Conservation (phyloP, 2,888 invertebrate genomes). For the Thymelicus acteon region DNA sequence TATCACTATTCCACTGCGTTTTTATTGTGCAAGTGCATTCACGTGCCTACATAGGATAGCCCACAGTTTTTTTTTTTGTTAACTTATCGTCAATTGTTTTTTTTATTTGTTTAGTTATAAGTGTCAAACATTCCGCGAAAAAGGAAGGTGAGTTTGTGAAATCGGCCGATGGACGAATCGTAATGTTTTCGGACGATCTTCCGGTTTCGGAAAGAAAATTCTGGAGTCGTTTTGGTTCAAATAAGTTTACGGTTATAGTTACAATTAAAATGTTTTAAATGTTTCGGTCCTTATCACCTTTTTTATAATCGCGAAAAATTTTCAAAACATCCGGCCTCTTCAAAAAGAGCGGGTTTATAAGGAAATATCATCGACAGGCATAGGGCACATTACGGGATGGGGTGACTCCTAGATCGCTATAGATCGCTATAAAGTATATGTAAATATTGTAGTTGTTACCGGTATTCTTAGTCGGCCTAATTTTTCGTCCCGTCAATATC, state of each 20-base stretch:
- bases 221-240: background rate
- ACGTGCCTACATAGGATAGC: constrained; percentile 64
- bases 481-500: too few species aligned
- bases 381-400: too few species aligned
- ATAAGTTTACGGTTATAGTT: background rate
- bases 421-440: too few species aligned
- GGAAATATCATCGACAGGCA: too few species aligned
- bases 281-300: background rate
- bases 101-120: constrained; percentile 52
- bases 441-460: too few species aligned
- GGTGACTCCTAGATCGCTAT: too few species aligned
- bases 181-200: constrained; percentile 6
- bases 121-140: constrained; percentile 77
- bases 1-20: constrained; percentile 56
- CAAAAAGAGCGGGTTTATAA: too few species aligned
- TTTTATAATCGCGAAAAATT: too few species aligned
- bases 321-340: too few species aligned
- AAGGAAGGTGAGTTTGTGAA: constrained; percentile 74
- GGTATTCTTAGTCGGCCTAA: too few species aligned
- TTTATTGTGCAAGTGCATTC: constrained; percentile 67
- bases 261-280: background rate
- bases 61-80: constrained; percentile 33
- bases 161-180: constrained; percentile 10
- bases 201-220: constrained; percentile 9
- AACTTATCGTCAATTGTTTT: constrained; percentile 40